Percentiles rank a stretch among this genome's conserved stretches.
These are phyloP conservation scores for Drosophila villosipedis DNA, from an alignment of 2,888 invertebrate species.

Conservation along the genomic window DNA sequence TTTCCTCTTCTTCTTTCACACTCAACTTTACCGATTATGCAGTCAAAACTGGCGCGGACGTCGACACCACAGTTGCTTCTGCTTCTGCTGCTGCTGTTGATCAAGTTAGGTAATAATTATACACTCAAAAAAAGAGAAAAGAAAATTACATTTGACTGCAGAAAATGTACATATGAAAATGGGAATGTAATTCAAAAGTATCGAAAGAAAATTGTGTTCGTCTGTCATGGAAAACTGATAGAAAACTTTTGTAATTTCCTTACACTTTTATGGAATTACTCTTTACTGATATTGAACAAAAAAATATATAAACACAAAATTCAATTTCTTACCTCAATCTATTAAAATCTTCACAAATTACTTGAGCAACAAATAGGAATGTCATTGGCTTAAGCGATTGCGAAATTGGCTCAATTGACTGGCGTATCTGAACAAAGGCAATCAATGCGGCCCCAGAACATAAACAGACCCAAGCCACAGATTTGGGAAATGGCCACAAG, in stretches of 20 bases:
- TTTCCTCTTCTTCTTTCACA: constrained; percentile 37
- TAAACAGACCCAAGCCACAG: not conserved
- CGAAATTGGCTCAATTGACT: constrained; percentile 9
- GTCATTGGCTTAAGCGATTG: not conserved
- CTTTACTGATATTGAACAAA: not conserved
- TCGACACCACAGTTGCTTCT: constrained; percentile 38
- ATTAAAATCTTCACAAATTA: not conserved
- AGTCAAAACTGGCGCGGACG: constrained; percentile 55
- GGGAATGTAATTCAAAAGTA: not conserved
- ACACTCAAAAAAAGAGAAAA: constrained; percentile 5
- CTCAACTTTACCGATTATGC: constrained; percentile 44
- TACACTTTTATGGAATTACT: not conserved
- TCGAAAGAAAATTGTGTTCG: not conserved
- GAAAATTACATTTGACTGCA: not conserved
- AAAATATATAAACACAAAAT: no score
- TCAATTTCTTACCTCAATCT: not conserved
- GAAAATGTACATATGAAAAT: not conserved
- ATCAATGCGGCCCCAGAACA: constrained; percentile 10
- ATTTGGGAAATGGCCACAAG: constrained; percentile 15
- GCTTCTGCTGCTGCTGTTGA: constrained; percentile 9
- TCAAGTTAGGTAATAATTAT: constrained; percentile 14
- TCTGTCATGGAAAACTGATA: not conserved
- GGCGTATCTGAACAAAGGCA: not conserved
- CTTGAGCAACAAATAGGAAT: not conserved
- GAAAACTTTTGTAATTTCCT: not conserved